Evolutionary conservation across 1,140 invertebrate genomes (phyloP).

Genomic region (Drosophila mauritiana): DNA sequence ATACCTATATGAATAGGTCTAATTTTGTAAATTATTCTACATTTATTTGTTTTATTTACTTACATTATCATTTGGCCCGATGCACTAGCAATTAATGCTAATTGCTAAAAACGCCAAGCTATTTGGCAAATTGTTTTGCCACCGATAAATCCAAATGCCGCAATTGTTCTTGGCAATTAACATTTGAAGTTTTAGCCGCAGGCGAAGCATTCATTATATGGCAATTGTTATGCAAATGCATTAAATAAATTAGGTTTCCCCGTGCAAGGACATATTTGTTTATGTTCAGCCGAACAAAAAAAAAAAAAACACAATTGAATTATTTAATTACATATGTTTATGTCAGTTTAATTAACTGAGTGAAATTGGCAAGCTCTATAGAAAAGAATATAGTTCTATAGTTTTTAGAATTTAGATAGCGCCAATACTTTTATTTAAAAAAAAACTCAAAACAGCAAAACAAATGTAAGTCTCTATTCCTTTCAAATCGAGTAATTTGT

Average conservation of each 20-base stretch:
- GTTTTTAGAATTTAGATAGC: too few relatives aligned
- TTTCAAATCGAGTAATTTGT: neutral
- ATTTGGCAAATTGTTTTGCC: conserved; percentile 1
- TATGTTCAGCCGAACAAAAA: neutral
- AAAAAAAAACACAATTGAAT: too few relatives aligned
- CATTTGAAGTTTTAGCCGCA: neutral
- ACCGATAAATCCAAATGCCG: conserved; percentile 2
- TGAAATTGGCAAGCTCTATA: too few relatives aligned
- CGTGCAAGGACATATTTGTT: conserved; percentile 5
- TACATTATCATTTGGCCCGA: neutral
- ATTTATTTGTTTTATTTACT: neutral
- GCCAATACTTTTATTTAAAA: too few relatives aligned
- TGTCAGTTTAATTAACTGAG: too few relatives aligned
- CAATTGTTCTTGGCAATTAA: conserved; percentile 21
- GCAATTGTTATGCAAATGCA: conserved; percentile 35
- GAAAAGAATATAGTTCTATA: too few relatives aligned
- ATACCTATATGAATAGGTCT: neutral
- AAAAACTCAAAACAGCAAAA: neutral
- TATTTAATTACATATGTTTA: neutral
- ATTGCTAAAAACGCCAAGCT: conserved; percentile 1
- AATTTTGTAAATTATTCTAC: neutral
- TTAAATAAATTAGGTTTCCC: conserved; percentile 18
- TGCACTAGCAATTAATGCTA: conserved; percentile 14
- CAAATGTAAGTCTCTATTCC: too few relatives aligned
- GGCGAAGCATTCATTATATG: conserved; percentile 1